Percentiles rank a stretch among this genome's conserved stretches.
Evolutionary conservation across 2,113 vertebrate species (phyloP).

Genomic region (Callospermophilus lateralis): DNA sequence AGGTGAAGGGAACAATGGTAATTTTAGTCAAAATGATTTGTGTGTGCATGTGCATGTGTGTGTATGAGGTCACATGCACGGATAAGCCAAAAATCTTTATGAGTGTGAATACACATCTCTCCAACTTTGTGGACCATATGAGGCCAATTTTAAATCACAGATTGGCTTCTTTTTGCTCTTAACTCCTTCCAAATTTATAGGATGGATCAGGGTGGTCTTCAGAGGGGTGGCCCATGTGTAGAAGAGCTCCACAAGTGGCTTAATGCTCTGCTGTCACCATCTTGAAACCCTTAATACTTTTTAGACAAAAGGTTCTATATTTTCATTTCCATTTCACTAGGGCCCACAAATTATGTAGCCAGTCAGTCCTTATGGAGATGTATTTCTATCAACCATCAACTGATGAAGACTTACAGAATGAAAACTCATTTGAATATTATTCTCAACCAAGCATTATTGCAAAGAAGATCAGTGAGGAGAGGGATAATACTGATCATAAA

Average conservation of each 20-base stretch:
- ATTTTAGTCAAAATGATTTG: constrained; percentile 61
- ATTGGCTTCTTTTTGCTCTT: background rate
- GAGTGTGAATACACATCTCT: constrained; percentile 21
- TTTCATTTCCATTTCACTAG: constrained; percentile 37
- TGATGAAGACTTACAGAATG: constrained; percentile 20
- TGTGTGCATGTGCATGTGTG: background rate
- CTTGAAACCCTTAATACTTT: constrained; percentile 30
- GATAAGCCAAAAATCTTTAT: constrained; percentile 25
- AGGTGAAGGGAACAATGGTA: background rate
- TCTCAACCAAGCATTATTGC: constrained; percentile 28
- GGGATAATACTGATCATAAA: background rate
- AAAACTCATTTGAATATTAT: constrained; percentile 57
- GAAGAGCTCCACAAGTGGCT: background rate
- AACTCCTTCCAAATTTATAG: background rate
- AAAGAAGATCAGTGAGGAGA: constrained; percentile 2
- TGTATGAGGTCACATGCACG: background rate
- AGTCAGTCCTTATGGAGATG: background rate
- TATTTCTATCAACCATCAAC: background rate
- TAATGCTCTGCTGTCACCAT: background rate
- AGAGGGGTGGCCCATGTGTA: background rate
- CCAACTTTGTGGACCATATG: constrained; percentile 14
- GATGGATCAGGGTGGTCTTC: background rate
- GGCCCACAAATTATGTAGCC: background rate
- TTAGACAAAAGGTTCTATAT: background rate
- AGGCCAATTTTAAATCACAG: constrained; percentile 28